A percentile compares a stretch with the other conserved stretches of the same genome.
phyloP scores from a whole-genome alignment of 2,888 invertebrate genomes.

The Sussaba pulchella region DNA sequence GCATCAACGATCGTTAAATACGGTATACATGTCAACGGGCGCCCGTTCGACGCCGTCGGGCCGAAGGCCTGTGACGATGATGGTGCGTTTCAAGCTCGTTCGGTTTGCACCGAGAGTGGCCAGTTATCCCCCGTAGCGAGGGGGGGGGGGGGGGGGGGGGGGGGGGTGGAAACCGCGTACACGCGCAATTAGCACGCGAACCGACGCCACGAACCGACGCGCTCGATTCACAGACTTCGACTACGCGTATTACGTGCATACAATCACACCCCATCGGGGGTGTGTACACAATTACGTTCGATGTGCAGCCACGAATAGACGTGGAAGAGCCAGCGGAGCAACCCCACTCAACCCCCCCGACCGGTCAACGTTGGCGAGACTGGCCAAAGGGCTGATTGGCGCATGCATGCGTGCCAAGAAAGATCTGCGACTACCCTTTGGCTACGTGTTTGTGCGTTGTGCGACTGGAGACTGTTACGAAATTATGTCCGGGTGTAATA shows the following conservation, averaged over 20 bases:
- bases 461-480: too few species aligned
- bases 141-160: constrained; percentile 43
- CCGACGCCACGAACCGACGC: constrained; percentile 65
- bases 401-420: constrained; percentile 6
- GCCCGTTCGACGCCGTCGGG: constrained; percentile 55
- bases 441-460: not conserved
- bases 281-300: not conserved
- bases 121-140: not conserved
- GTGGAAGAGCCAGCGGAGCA: not conserved
- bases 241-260: constrained; percentile 32
- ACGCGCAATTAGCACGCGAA: constrained; percentile 74
- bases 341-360: too few species aligned
- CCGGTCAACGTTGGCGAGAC: constrained; percentile 10
- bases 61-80: constrained; percentile 40
- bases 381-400: constrained; percentile 13
- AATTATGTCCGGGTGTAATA: too few species aligned
- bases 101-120: constrained; percentile 32
- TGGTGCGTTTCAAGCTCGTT: constrained; percentile 54
- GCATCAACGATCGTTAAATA: constrained; percentile 51
- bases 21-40: constrained; percentile 41
- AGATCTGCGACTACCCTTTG: not conserved
- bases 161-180: constrained; percentile 61
- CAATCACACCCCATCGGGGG: constrained; percentile 9
- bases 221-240: constrained; percentile 66
- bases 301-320: not conserved